Percentiles rank a stretch among this genome's conserved stretches.
Conservation (phyloP, 2,797 vertebrate genomes). For the Nasua narica region DNA sequence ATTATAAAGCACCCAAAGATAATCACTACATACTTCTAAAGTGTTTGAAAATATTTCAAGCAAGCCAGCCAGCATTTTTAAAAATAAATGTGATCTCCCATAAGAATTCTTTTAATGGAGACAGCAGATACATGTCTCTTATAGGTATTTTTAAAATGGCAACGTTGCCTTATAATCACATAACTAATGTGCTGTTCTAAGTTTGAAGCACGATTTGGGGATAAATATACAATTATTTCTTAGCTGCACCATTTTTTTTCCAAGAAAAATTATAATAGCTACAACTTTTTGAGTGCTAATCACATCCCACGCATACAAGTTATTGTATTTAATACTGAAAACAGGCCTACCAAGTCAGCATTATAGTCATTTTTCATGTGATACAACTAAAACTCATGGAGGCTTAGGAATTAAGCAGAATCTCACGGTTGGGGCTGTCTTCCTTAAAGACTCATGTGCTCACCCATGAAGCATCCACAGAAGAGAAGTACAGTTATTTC, state of each 20-base stretch:
- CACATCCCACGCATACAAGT: not conserved
- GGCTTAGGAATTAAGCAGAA: not conserved
- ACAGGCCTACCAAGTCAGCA: not conserved
- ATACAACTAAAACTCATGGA: not conserved
- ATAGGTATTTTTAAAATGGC: not conserved
- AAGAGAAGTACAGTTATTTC: not conserved
- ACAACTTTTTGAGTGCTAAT: not conserved
- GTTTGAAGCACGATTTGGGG: not conserved
- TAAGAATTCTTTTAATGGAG: not conserved
- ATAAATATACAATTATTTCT: not conserved
- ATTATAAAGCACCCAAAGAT: not conserved
- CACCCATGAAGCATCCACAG: not conserved
- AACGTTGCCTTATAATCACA: not conserved
- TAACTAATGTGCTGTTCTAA: not conserved
- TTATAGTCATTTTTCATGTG: not conserved
- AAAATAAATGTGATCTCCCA: not conserved
- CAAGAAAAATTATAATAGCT: not conserved
- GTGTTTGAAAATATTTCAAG: constrained; percentile 12
- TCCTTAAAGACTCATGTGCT: not conserved
- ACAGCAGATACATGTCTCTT: not conserved
- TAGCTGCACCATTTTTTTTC: not conserved
- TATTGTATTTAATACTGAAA: not conserved
- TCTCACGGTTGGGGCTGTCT: not conserved
- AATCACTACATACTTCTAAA: not conserved
- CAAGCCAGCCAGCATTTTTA: not conserved